Conservation (phyloP, 2,113 vertebrate species). For the Penelope pileata region DNA sequence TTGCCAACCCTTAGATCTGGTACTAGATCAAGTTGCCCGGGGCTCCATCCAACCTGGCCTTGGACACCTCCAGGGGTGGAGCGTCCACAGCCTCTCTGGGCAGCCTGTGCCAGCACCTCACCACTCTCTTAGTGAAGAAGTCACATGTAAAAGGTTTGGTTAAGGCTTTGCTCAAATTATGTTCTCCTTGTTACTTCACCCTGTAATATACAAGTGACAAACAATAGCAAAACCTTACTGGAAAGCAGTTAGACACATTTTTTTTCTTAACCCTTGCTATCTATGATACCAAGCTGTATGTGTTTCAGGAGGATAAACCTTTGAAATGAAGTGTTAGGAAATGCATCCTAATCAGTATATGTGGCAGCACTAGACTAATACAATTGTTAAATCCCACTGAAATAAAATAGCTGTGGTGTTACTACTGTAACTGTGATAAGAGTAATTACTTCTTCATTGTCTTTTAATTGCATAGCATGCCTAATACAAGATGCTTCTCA, state of each 20-base stretch:
- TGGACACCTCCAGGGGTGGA: no score
- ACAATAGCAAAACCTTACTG: neutral
- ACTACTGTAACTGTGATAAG: neutral
- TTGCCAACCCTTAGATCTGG: no score
- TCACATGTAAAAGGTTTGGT: neutral
- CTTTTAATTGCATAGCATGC: neutral
- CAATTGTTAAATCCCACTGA: slow-evolving; percentile 1
- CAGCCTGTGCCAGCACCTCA: no score
- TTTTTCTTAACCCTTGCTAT: neutral
- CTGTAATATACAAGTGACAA: neutral
- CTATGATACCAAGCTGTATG: neutral
- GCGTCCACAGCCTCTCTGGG: no score
- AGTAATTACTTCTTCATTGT: slow-evolving; percentile 21
- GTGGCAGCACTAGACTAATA: neutral
- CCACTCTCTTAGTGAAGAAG: no score
- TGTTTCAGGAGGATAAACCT: neutral
- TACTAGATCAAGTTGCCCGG: no score
- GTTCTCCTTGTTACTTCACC: neutral
- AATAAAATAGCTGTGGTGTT: slow-evolving; percentile 35
- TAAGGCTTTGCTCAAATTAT: neutral
- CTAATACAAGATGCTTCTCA: neutral
- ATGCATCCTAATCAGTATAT: neutral
- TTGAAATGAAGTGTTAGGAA: neutral
- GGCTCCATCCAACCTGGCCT: no score
- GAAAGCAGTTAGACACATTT: neutral